A percentile compares a stretch with the other conserved stretches of the same genome.
These are phyloP conservation scores for Leptopilina drosophilae DNA, from an alignment of 2,888 invertebrate species.

Conservation along the genomic window DNA sequence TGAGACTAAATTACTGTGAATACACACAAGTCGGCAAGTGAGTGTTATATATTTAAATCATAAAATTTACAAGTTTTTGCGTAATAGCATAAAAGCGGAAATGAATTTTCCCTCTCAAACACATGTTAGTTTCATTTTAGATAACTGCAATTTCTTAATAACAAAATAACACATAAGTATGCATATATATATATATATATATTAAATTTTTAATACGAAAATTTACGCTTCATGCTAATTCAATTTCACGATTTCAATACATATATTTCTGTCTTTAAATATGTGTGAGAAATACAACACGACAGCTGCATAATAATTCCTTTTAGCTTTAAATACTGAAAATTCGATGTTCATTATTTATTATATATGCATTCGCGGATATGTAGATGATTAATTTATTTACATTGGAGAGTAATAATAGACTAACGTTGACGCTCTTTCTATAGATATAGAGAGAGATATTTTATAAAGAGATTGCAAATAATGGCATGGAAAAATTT, in stretches of 20 bases:
- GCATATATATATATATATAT: background rate
- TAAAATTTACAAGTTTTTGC: slow-evolving; percentile 30
- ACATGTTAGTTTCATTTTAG: slow-evolving; percentile 2
- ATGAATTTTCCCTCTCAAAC: background rate
- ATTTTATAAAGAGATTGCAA: slow-evolving; percentile 48
- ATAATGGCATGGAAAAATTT: slow-evolving; percentile 52
- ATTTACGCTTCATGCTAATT: slow-evolving; percentile 21
- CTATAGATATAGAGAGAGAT: slow-evolving; percentile 46
- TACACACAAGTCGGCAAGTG: background rate
- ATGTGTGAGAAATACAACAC: too few relatives aligned
- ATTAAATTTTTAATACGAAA: background rate
- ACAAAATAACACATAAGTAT: too few relatives aligned
- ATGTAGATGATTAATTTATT: slow-evolving; percentile 61
- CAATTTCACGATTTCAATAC: slow-evolving; percentile 42
- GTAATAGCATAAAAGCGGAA: slow-evolving; percentile 21
- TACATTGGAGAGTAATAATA: slow-evolving; percentile 68
- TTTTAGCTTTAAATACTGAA: slow-evolving; percentile 6
- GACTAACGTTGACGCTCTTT: slow-evolving; percentile 55
- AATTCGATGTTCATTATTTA: slow-evolving; percentile 36
- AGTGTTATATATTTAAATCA: slow-evolving; percentile 22
- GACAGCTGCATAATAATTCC: slow-evolving; percentile 39
- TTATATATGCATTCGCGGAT: slow-evolving; percentile 35
- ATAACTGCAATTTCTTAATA: slow-evolving; percentile 16
- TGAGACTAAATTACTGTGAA: slow-evolving; percentile 10
- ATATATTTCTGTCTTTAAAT: background rate